Base-by-base conservation (phyloP, 2,888 invertebrate genomes). In the Cyclophora albipunctata region DNA sequence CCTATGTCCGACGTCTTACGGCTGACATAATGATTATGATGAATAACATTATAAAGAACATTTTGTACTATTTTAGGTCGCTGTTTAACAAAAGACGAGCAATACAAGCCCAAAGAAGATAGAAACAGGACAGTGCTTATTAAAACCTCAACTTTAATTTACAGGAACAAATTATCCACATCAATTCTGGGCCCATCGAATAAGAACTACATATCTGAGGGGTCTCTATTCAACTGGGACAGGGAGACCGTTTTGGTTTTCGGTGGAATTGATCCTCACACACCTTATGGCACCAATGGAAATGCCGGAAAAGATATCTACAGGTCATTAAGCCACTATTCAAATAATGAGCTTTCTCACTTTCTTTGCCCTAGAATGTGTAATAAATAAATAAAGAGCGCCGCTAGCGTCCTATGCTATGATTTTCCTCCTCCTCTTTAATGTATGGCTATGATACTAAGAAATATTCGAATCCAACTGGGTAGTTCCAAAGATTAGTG, bases 231-330 rank as follows among this genome's bases (percentile, higher is more conserved):
- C 65, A 88, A 90, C 59, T 82, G 86, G 66, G 91, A 91, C 47
- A 78, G 89, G 37, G 92, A 92, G 66, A 90, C 91, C 0, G 89
- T 93, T 3, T 73, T 93, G 6, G 90, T 93, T 7, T 92, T 94
- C 64, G 94, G 93, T 3, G 94, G 94, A 3, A 89, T 91, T 34
- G 92, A 94, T 73, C 92, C 92, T 3, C 92, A 92, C 62, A 82
- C 81, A 7, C 72, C 87, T 3, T 91, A 90, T 58, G 91, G 91
- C 0, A 60, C 78, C 1, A 84, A 84, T 0, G 83, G 87, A 34
- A 92, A 92, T 57, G 90, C 90, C 3, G 93, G 92, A 4, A 91
- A 90, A 66, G 90, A 91, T 66, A 91, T 94, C 55, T 84, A 72
- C 64, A 84, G 84, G 87, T 85, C 59, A 20, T 20, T 20, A 20